These are phyloP conservation scores for Hystrix brachyura DNA, from an alignment of 2,113 vertebrate species.

Conservation along the genomic window DNA sequence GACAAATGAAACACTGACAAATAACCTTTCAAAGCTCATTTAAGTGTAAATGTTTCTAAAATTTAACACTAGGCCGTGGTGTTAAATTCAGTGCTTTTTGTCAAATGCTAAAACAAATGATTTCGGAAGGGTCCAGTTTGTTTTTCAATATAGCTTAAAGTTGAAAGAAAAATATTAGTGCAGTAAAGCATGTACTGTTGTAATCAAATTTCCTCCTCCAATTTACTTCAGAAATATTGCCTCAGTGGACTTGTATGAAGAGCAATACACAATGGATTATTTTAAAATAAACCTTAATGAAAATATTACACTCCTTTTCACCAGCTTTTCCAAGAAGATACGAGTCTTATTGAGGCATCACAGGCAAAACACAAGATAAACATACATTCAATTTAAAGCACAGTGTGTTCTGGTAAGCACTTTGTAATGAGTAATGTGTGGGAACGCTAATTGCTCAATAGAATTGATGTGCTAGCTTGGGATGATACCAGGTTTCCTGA, in stretches of 20 bases:
- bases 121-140: slow-evolving; percentile 63
- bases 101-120: slow-evolving; percentile 55
- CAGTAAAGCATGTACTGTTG: slow-evolving; percentile 39
- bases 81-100: slow-evolving; percentile 61
- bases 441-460: background rate
- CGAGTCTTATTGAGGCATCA: slow-evolving; percentile 52
- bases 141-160: slow-evolving; percentile 67
- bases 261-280: background rate
- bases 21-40: slow-evolving; percentile 64
- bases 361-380: background rate
- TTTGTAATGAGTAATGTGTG: slow-evolving; percentile 56
- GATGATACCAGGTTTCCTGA: background rate
- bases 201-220: slow-evolving; percentile 29
- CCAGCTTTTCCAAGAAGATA: slow-evolving; percentile 58
- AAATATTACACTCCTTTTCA: slow-evolving; percentile 39
- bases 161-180: slow-evolving; percentile 61
- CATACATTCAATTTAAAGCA: slow-evolving; percentile 54
- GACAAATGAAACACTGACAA: slow-evolving; percentile 68
- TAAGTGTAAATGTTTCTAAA: slow-evolving; percentile 32
- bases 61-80: slow-evolving; percentile 32
- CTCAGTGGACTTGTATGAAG: background rate
- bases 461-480: background rate
- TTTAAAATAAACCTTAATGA: slow-evolving; percentile 66
- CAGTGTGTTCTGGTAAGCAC: slow-evolving; percentile 58
- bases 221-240: slow-evolving; percentile 47